phyloP scores from a whole-genome alignment of 2,113 vertebrate genomes.

The Cercocebus atys region DNA sequence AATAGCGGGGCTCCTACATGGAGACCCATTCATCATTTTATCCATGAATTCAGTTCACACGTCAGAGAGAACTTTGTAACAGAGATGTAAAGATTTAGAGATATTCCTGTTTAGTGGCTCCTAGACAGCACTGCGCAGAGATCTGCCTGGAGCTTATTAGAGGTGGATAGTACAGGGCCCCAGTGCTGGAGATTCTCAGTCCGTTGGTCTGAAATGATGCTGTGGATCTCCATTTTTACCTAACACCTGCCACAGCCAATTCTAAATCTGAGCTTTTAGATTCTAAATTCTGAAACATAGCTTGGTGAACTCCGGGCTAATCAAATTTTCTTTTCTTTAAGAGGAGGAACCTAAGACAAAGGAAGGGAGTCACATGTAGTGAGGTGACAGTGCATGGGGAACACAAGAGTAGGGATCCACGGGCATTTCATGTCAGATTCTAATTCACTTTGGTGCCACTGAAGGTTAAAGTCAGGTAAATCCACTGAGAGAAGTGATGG shows the following conservation, averaged over 20 bases:
- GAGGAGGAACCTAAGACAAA: neutral
- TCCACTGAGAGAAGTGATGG: neutral
- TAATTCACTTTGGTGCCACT: neutral
- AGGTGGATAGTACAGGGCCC: neutral
- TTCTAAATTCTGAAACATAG: neutral
- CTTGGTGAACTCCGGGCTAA: neutral
- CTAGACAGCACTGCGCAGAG: neutral
- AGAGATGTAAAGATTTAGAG: neutral
- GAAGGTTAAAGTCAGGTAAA: neutral
- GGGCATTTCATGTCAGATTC: neutral
- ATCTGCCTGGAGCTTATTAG: neutral
- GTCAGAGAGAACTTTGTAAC: neutral
- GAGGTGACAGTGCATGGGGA: neutral
- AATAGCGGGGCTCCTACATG: neutral
- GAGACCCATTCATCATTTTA: neutral
- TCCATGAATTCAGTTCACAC: neutral
- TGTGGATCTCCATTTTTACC: neutral
- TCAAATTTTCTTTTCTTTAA: neutral
- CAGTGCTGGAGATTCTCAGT: neutral
- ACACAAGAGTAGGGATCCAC: neutral
- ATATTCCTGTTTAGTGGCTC: neutral
- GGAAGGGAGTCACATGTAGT: no score
- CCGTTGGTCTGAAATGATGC: neutral
- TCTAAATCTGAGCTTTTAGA: neutral
- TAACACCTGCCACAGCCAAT: neutral